Percentiles rank a stretch among this genome's conserved stretches.
Evolutionary conservation across 2,888 invertebrate genomes (phyloP).

Genomic region (Metellina segmentata): DNA sequence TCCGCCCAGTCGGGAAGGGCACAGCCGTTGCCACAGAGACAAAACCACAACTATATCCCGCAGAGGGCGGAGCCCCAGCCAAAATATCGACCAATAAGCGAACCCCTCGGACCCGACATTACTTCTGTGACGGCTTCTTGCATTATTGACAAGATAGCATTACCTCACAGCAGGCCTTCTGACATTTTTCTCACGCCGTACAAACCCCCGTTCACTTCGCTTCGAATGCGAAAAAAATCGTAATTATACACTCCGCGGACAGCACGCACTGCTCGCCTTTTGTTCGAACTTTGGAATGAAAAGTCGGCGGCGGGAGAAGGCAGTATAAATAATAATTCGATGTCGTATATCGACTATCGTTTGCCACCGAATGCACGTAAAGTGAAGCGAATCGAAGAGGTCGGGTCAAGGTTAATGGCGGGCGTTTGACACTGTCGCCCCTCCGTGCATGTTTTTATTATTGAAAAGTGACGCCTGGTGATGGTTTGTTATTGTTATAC

Average conservation of each 20-base stretch:
- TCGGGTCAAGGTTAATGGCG: constrained; percentile 75
- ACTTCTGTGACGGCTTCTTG: constrained; percentile 68
- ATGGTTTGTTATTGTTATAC: constrained; percentile 45
- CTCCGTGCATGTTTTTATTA: constrained; percentile 32
- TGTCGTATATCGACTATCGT: constrained; percentile 54
- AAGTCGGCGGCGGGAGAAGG: not conserved
- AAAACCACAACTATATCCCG: constrained; percentile 73
- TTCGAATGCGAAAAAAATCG: constrained; percentile 7
- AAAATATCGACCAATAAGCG: constrained; percentile 66
- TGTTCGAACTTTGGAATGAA: constrained; percentile 51
- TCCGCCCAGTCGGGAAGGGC: constrained; percentile 27
- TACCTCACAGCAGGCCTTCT: constrained; percentile 71
- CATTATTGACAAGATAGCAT: constrained; percentile 75
- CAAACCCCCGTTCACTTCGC: not conserved
- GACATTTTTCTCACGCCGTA: constrained; percentile 64
- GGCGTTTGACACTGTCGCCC: constrained; percentile 68
- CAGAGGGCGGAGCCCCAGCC: constrained; percentile 38
- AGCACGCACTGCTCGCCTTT: constrained; percentile 47
- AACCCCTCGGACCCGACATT: constrained; percentile 25
- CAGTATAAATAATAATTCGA: constrained; percentile 50
- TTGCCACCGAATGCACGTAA: constrained; percentile 37
- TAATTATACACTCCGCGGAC: constrained; percentile 45
- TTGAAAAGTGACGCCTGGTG: constrained; percentile 30
- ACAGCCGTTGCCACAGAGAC: constrained; percentile 71
- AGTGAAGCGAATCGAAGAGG: constrained; percentile 53